A percentile compares a stretch with the other conserved stretches of the same genome.
Evolutionary conservation across 2,888 invertebrate species (phyloP).

Genomic region (Eremobia ochroleuca): DNA sequence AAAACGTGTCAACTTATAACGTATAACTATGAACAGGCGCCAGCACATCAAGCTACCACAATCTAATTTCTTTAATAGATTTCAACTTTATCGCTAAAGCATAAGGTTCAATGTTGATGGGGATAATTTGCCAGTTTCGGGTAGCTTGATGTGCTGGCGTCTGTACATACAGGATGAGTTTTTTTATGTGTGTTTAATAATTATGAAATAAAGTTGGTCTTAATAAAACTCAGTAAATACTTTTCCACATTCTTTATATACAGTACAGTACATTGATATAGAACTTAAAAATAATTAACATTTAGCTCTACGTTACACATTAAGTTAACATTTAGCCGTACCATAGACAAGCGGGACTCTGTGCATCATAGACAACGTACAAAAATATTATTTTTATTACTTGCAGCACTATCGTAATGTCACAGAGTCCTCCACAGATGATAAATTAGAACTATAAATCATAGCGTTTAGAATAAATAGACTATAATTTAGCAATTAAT

Average conservation of each 20-base stretch:
- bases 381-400: constrained; percentile 63
- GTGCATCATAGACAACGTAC: constrained; percentile 65
- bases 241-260: constrained; percentile 87
- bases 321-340: constrained; percentile 78
- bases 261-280: constrained; percentile 82
- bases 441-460: constrained; percentile 61
- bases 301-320: constrained; percentile 83
- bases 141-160: too few species aligned
- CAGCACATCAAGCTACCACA: too few species aligned
- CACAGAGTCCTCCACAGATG: constrained; percentile 59
- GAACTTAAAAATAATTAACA: constrained; percentile 89
- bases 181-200: too few species aligned
- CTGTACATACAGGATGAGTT: too few species aligned
- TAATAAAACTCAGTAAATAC: constrained; percentile 65
- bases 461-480: constrained; percentile 64
- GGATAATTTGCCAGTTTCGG: too few species aligned
- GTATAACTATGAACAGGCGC: too few species aligned
- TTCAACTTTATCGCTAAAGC: too few species aligned
- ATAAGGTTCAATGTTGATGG: too few species aligned
- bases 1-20: not conserved
- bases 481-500: constrained; percentile 57
- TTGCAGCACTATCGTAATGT: constrained; percentile 61
- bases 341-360: constrained; percentile 63
- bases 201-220: not conserved
- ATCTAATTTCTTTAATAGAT: too few species aligned